A percentile compares a stretch with the other conserved stretches of the same genome.
Conservation (phyloP, 2,797 vertebrate genomes). For the Alcedo quadribrachys region DNA sequence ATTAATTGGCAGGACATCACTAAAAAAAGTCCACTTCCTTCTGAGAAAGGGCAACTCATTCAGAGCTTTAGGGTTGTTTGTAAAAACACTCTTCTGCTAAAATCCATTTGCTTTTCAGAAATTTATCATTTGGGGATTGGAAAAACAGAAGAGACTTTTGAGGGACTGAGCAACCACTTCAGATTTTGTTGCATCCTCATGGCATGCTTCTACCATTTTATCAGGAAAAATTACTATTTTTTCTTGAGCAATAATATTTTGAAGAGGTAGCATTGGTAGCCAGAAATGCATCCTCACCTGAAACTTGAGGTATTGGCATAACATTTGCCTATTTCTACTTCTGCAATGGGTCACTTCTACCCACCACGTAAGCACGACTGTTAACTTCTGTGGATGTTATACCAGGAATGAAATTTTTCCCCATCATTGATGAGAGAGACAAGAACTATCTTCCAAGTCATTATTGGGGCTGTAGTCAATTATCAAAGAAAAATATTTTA, state of each 20-base stretch:
- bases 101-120: neutral
- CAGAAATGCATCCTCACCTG: neutral
- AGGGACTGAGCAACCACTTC: neutral
- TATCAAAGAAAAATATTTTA: neutral
- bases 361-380: neutral
- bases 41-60: neutral
- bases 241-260: neutral
- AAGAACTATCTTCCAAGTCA: neutral
- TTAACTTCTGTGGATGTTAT: neutral
- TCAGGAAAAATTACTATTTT: neutral
- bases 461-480: neutral
- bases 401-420: neutral
- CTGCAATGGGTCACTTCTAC: neutral
- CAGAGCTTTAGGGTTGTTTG: neutral
- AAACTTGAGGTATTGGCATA: neutral
- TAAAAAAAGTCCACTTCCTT: neutral
- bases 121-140: rapidly evolving
- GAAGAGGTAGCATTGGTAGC: neutral
- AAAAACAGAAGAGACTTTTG: neutral
- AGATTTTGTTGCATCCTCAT: neutral
- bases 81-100: neutral
- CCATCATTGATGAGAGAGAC: neutral
- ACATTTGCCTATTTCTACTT: neutral
- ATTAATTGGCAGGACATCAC: neutral
- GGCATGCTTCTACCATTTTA: neutral